phyloP scores from a whole-genome alignment of 2,113 vertebrate species.

The Megalops atlanticus region DNA sequence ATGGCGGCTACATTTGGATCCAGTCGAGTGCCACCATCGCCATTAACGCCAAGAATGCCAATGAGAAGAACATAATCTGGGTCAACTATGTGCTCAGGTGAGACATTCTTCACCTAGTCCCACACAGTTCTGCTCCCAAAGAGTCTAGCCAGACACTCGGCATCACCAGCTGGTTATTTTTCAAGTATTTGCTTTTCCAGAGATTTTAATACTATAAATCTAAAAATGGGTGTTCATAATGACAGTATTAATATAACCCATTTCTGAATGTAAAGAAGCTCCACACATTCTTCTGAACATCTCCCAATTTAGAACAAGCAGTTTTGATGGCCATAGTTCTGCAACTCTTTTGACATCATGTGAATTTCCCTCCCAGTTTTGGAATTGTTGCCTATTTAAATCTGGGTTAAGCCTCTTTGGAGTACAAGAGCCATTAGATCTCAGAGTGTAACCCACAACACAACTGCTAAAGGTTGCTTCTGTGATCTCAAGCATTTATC shows the following conservation, averaged over 20 bases:
- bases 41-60: conserved; percentile 94
- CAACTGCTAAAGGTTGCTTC: conserved; percentile 19
- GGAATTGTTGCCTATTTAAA: neutral
- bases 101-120: conserved; percentile 27
- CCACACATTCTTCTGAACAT: neutral
- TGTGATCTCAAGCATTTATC: conserved; percentile 42
- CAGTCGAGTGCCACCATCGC: conserved; percentile 97
- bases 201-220: too few species aligned
- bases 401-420: conserved; percentile 2
- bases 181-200: neutral
- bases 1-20: conserved; percentile 96
- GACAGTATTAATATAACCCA: neutral
- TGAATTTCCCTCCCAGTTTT: neutral
- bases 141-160: neutral
- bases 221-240: neutral
- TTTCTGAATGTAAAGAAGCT: neutral
- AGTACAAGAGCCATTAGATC: neutral
- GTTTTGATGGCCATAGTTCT: neutral
- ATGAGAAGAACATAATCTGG: conserved; percentile 98
- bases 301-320: neutral
- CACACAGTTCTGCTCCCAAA: conserved; percentile 31
- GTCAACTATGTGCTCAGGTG: conserved; percentile 99
- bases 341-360: neutral
- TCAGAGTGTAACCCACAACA: neutral
- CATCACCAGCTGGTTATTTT: neutral